Evolutionary conservation across 1,140 invertebrate genomes (phyloP).

Genomic region (Lepeophtheirus salmonis): DNA sequence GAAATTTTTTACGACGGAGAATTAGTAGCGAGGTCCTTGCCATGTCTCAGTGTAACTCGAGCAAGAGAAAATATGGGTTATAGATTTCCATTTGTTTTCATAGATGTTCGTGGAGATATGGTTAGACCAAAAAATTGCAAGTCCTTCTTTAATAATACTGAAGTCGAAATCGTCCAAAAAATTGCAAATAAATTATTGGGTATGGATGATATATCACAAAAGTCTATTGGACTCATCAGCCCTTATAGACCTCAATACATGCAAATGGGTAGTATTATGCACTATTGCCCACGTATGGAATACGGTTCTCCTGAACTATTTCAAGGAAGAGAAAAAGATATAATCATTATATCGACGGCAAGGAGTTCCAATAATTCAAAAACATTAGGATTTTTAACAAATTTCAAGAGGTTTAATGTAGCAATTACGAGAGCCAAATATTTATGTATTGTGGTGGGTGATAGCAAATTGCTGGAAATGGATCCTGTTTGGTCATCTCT

Average conservation of each 20-base stretch:
- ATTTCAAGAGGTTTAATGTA: conserved; percentile 61
- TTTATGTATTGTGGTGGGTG: conserved; percentile 57
- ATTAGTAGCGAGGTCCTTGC: conserved; percentile 28
- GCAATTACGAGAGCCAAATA: conserved; percentile 59
- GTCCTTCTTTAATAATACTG: conserved; percentile 72
- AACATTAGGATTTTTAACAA: conserved; percentile 51
- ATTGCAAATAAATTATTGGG: neutral
- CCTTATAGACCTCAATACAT: conserved; percentile 45
- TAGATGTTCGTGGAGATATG: conserved; percentile 58
- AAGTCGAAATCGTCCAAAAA: conserved; percentile 42
- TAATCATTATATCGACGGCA: conserved; percentile 71
- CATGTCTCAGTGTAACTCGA: neutral
- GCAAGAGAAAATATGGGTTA: neutral
- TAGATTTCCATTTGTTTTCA: conserved; percentile 53
- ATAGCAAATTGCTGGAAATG: conserved; percentile 47
- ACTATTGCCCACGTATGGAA: neutral
- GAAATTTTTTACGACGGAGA: conserved; percentile 59
- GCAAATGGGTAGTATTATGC: neutral
- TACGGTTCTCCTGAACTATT: conserved; percentile 86
- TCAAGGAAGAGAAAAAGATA: conserved; percentile 70
- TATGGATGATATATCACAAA: neutral
- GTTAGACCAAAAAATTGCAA: conserved; percentile 49
- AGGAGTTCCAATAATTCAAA: conserved; percentile 32
- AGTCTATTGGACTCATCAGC: conserved; percentile 38
- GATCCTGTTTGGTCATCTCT: conserved; percentile 45